Evolutionary conservation across 2,113 vertebrate genomes (phyloP).

Genomic region (Caranx melampygus): DNA sequence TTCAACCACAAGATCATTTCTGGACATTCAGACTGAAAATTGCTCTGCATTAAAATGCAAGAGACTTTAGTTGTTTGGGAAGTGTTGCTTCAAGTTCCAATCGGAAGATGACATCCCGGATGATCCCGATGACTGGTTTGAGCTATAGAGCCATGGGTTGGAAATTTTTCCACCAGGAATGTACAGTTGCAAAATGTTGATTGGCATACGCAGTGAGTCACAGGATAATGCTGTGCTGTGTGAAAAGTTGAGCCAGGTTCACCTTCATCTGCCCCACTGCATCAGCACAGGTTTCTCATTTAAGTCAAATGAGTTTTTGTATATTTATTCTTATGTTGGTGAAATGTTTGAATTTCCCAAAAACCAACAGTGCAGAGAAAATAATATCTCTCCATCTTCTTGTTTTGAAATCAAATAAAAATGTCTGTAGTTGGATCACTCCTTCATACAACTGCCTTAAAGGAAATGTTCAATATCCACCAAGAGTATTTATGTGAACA

Average conservation of each 20-base stretch:
- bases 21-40: not conserved
- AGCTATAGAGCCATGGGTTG: not conserved
- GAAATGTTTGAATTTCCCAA: not conserved
- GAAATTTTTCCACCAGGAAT: not conserved
- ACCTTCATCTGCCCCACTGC: not conserved
- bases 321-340: not conserved
- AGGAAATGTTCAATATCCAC: no score
- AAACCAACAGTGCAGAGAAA: not conserved
- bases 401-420: no score
- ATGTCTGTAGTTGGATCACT: no score
- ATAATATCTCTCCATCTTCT: not conserved
- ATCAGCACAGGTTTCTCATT: not conserved
- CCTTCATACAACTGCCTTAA: no score
- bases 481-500: no score
- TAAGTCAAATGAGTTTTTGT: not conserved
- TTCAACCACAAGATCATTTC: not conserved
- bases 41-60: conserved; percentile 1
- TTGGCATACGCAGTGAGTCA: not conserved
- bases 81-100: not conserved
- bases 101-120: not conserved
- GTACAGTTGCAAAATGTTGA: not conserved
- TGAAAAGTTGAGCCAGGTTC: conserved; percentile 4
- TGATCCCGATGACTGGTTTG: not conserved
- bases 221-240: not conserved
- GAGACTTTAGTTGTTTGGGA: no score